phyloP scores from a whole-genome alignment of 2,797 vertebrate genomes.

The Melanotaenia pygmaea region DNA sequence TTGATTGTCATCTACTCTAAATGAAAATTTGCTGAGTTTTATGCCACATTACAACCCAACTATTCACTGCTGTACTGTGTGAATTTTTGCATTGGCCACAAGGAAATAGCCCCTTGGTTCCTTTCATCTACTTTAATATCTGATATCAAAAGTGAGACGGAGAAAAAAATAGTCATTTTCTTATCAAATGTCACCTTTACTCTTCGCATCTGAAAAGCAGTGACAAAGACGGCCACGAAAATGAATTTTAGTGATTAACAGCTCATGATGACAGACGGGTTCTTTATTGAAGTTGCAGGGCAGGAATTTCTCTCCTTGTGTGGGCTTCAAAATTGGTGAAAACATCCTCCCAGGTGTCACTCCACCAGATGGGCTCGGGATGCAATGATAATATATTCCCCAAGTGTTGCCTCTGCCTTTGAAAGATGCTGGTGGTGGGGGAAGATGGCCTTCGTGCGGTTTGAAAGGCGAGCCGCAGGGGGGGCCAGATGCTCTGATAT shows the following conservation, averaged over 20 bases:
- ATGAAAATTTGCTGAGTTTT: conserved; percentile 49
- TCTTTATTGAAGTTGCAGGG: conserved; percentile 29
- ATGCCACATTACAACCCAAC: conserved; percentile 37
- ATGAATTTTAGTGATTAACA: conserved; percentile 53
- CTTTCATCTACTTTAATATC: conserved; percentile 60
- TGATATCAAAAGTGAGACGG: conserved; percentile 35
- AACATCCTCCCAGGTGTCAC: conserved; percentile 68
- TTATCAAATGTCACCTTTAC: conserved; percentile 54
- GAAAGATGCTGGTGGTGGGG: conserved; percentile 64
- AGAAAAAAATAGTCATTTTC: conserved; percentile 25
- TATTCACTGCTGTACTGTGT: conserved; percentile 31
- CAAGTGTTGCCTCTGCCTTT: conserved; percentile 63
- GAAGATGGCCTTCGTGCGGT: conserved; percentile 68
- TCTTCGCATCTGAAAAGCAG: conserved; percentile 21
- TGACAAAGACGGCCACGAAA: conserved; percentile 32
- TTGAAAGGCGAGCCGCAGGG: conserved; percentile 69
- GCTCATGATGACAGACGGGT: conserved; percentile 12
- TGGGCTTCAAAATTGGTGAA: conserved; percentile 43
- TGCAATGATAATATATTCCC: conserved; percentile 73
- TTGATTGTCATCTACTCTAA: conserved; percentile 68
- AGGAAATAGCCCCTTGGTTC: conserved; percentile 46
- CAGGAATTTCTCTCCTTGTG: conserved; percentile 30
- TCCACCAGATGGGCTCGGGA: conserved; percentile 63
- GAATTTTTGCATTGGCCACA: conserved; percentile 23
- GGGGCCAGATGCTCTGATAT: conserved; percentile 75